Evolutionary conservation across 2,797 vertebrate genomes (phyloP).

Genomic region (Lithobates pipiens): DNA sequence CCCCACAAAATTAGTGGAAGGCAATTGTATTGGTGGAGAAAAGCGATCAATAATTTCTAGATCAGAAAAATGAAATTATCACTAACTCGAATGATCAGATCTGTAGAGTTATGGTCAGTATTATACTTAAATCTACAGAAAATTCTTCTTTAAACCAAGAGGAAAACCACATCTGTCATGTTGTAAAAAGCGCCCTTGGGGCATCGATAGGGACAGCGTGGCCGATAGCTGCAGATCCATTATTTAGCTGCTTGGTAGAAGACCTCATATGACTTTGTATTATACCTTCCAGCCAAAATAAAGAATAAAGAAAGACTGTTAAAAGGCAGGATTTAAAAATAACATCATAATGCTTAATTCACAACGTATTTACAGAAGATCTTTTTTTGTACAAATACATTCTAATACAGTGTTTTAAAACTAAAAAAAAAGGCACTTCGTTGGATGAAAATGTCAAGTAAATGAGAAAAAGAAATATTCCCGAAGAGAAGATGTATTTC

Average conservation of each 20-base stretch:
- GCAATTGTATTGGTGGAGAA: no score
- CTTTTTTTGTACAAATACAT: background rate
- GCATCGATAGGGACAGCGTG: no score
- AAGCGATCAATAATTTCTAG: no score
- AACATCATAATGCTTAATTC: background rate
- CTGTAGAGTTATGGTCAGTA: no score
- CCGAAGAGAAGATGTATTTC: conserved; percentile 18
- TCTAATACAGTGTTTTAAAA: background rate
- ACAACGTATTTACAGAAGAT: background rate
- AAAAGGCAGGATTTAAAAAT: conserved; percentile 6
- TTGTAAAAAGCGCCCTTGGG: no score
- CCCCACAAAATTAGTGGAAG: no score
- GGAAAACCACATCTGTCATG: no score
- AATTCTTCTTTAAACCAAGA: no score
- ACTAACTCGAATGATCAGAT: no score
- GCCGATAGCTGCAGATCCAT: no score
- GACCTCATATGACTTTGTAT: background rate
- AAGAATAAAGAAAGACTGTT: background rate
- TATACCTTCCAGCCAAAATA: background rate
- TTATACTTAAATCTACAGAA: no score
- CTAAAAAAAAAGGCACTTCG: conserved; percentile 4
- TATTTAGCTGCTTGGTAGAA: background rate
- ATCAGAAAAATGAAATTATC: no score
- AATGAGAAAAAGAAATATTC: conserved; percentile 20
- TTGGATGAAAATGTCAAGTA: conserved; percentile 39